Evolutionary conservation across 2,113 vertebrate species (phyloP).

Genomic region (Engystomops pustulosus): DNA sequence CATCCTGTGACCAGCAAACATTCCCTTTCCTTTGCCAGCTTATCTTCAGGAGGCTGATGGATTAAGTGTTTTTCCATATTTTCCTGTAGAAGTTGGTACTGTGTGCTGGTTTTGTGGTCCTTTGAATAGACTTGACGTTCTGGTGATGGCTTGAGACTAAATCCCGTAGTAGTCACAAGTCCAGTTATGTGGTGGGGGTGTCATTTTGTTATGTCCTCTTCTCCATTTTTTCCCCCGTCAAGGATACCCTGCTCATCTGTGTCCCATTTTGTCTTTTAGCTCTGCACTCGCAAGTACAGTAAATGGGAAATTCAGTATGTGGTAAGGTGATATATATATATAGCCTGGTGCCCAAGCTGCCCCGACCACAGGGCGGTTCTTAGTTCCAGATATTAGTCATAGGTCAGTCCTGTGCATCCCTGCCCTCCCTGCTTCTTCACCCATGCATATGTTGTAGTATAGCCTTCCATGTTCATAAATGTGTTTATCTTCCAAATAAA

Average conservation of each 20-base stretch:
- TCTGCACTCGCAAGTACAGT: slow-evolving; percentile 56
- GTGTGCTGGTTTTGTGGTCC: not conserved
- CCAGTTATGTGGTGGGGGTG: not conserved
- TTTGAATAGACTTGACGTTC: not conserved
- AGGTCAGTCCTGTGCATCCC: not conserved
- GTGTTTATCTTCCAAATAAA: slow-evolving; percentile 1
- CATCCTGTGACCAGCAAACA: not conserved
- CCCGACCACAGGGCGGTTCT: not conserved
- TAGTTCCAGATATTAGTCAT: slow-evolving; percentile 53
- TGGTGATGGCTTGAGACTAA: not conserved
- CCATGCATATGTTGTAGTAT: not conserved
- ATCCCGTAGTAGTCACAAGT: not conserved
- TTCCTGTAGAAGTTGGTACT: not conserved
- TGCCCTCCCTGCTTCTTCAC: not conserved
- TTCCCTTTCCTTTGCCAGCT: not conserved
- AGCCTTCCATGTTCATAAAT: slow-evolving; percentile 23
- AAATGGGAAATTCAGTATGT: slow-evolving; percentile 58
- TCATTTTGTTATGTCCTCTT: slow-evolving; percentile 9
- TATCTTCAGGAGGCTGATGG: not conserved
- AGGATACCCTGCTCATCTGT: slow-evolving; percentile 37
- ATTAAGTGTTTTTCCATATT: not conserved
- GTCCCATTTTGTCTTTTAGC: slow-evolving; percentile 58
- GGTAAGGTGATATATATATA: slow-evolving; percentile 46
- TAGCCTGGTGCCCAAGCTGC: not conserved
- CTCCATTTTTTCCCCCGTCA: not conserved